phyloP scores from a whole-genome alignment of 2,113 vertebrate genomes.

The Peromyscus californicus region DNA sequence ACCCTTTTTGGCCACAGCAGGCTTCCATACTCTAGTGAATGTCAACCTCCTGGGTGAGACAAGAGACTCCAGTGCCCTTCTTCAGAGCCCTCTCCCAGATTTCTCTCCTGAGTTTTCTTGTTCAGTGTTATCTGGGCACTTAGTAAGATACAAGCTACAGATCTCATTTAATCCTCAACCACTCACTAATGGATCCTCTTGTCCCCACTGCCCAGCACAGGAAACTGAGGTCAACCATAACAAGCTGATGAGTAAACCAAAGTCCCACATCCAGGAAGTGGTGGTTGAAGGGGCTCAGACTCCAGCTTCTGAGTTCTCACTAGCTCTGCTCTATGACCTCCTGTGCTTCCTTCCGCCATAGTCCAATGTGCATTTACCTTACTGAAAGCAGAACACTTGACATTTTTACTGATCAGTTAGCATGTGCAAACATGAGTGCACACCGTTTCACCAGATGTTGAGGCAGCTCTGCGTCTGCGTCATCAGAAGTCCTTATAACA shows the following conservation, averaged over 20 bases:
- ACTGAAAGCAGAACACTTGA: neutral
- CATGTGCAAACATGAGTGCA: neutral
- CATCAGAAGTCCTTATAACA: neutral
- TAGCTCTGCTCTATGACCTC: neutral
- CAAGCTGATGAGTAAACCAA: neutral
- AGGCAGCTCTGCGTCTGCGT: neutral
- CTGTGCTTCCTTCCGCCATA: neutral
- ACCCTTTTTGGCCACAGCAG: neutral
- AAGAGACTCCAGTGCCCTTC: neutral
- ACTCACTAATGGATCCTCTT: no score
- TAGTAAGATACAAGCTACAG: neutral
- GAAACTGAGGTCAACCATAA: neutral
- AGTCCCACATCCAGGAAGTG: neutral
- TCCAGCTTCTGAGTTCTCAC: constrained; percentile 6
- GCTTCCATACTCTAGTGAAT: neutral
- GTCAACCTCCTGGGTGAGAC: neutral
- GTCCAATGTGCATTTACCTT: neutral
- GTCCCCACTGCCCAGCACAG: neutral
- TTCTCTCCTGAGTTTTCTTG: neutral
- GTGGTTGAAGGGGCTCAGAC: neutral
- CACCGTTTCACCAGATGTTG: neutral
- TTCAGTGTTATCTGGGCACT: neutral
- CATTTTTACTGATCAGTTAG: neutral
- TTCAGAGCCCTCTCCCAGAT: neutral
- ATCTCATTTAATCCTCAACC: neutral